Percentiles rank a stretch among this genome's conserved stretches.
Evolutionary conservation across 2,888 invertebrate genomes (phyloP).

Genomic region (Diadromus collaris): DNA sequence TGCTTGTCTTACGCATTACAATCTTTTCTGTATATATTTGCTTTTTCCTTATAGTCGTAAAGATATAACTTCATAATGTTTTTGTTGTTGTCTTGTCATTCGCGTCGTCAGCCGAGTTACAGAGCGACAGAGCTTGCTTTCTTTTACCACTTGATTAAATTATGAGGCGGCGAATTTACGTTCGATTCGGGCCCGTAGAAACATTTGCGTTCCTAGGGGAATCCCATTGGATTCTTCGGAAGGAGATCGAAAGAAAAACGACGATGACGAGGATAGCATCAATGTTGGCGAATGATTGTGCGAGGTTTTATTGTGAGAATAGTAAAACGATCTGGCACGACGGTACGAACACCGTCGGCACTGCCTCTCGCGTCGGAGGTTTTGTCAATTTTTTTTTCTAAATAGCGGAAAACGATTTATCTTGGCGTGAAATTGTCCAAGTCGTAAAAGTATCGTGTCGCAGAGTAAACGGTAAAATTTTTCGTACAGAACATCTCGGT

Average conservation of each 20-base stretch:
- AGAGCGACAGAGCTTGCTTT: slow-evolving; percentile 38
- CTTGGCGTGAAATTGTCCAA: slow-evolving; percentile 25
- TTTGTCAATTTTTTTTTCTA: slow-evolving; percentile 1
- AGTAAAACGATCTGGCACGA: slow-evolving; percentile 34
- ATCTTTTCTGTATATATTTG: slow-evolving; percentile 33
- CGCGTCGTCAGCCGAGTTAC: slow-evolving; percentile 17
- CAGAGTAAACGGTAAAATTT: slow-evolving; percentile 26
- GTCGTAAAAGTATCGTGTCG: slow-evolving; percentile 31
- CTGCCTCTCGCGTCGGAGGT: slow-evolving; percentile 1
- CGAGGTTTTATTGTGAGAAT: slow-evolving; percentile 46
- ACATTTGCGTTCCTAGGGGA: background rate
- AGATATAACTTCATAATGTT: slow-evolving; percentile 38
- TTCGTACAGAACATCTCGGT: background rate
- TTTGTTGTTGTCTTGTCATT: slow-evolving; percentile 17
- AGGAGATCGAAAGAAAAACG: slow-evolving; percentile 28
- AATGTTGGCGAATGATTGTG: slow-evolving; percentile 49
- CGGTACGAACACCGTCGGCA: slow-evolving; percentile 34
- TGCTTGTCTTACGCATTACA: slow-evolving; percentile 48
- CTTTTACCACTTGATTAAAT: slow-evolving; percentile 49
- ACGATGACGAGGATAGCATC: slow-evolving; percentile 58
- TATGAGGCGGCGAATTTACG: background rate
- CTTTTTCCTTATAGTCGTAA: slow-evolving; percentile 48
- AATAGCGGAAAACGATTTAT: slow-evolving; percentile 30
- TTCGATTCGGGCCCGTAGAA: background rate
- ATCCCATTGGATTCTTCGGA: background rate